Conservation (phyloP, 1,140 invertebrate species). For the Nephila pilipes region DNA sequence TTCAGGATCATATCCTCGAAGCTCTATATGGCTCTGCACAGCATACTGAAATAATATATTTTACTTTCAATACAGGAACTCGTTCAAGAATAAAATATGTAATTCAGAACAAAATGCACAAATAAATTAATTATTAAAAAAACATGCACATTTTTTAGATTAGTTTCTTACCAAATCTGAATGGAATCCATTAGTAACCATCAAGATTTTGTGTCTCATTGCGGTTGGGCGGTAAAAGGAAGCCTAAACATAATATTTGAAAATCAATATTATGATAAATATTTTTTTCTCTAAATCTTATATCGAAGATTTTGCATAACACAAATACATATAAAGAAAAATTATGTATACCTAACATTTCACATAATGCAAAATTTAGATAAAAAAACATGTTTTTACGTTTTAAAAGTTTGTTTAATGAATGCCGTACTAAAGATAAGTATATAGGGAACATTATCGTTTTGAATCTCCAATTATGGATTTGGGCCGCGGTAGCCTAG, state of each 20-base stretch:
- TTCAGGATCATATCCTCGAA: constrained; percentile 83
- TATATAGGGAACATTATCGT: too few species aligned
- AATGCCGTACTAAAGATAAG: too few species aligned
- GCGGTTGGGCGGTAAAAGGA: constrained; percentile 85
- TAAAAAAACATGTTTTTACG: too few species aligned
- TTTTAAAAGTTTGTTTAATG: too few species aligned
- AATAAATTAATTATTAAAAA: neutral
- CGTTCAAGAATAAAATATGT: neutral
- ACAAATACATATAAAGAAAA: too few species aligned
- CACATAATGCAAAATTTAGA: too few species aligned
- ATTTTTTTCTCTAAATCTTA: too few species aligned
- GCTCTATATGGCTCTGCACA: constrained; percentile 84
- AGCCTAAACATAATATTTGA: constrained; percentile 79
- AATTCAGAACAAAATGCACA: neutral
- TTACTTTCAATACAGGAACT: neutral
- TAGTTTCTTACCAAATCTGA: constrained; percentile 84
- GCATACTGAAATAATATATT: constrained; percentile 83
- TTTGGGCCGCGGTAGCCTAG: too few species aligned
- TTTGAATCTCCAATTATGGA: too few species aligned
- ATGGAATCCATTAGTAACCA: constrained; percentile 85
- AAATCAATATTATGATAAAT: neutral
- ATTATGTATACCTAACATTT: too few species aligned
- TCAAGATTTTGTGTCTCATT: constrained; percentile 84
- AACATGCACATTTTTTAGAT: too few species aligned
- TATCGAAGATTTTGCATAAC: too few species aligned